Base-by-base conservation (phyloP, 2,888 invertebrate genomes). In the Watsonalla cultraria region DNA sequence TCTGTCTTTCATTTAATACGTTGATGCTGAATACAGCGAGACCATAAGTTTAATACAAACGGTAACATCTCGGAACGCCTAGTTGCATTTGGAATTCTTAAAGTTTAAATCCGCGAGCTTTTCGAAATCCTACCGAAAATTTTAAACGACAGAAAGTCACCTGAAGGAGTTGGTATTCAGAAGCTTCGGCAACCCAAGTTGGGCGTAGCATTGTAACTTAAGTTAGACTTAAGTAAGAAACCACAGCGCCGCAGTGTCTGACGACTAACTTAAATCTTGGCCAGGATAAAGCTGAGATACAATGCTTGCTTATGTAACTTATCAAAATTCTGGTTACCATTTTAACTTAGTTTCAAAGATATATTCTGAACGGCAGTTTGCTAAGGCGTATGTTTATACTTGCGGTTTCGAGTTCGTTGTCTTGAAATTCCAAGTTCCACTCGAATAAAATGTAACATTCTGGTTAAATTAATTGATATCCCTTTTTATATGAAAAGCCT, bases 181-280 rank as follows among this genome's bases (percentile, higher is more conserved):
- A 61, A 75, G 80, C 74, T 77, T 77, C 69, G 75, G 78, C 73
- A 74, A 83, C 76, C 74, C 76, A 83, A 87, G 76, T 85, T 86
- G 82, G 85, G 87, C 84, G 86, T 78, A 76, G 71, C 80, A 72
- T 66, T 72, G 76, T 82, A 79, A 82, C 71, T 85, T 83, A 85
- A 84, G 79, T 84, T 80, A 76, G 80, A 82, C 78, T 85, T 84
- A 83, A 84, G 86, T 73, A 86, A 85, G 87, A 86, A 88, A 86
- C 84, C 86, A 69, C 86, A 84, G 74, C 78, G 80, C 80, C 80
- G 74, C 76, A 72, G 76, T 66, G 82, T 82, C 84, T 86, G 84
- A 85, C 77, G 83, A 82, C 81, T 74, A 76, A 76, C 77, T 86
- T 86, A 86, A 85, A 86, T 86, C 84, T 82, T 73, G 66, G 68